phyloP scores from a whole-genome alignment of 2,888 invertebrate species.

The Choreutis nemorana region DNA sequence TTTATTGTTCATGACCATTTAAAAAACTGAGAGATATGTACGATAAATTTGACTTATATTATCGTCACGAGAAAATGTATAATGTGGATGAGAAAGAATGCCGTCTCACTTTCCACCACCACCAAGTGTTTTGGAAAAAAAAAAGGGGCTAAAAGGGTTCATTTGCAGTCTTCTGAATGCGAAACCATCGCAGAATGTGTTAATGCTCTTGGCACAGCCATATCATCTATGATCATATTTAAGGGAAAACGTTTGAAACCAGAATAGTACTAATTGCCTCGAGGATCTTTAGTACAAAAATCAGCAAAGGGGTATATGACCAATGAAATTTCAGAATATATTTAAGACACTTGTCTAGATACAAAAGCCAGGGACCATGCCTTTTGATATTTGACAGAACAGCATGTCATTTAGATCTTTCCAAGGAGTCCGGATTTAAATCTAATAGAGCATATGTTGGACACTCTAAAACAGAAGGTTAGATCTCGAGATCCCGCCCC shows the following conservation, averaged over 20 bases:
- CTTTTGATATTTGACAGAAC: slow-evolving; percentile 13
- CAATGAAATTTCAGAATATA: slow-evolving; percentile 10
- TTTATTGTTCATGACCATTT: too few relatives aligned
- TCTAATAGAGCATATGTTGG: too few relatives aligned
- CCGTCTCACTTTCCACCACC: slow-evolving; percentile 14
- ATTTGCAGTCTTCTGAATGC: slow-evolving; percentile 13
- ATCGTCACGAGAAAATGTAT: slow-evolving; percentile 13
- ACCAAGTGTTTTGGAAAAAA: slow-evolving; percentile 14
- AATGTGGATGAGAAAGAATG: slow-evolving; percentile 17
- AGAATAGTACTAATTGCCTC: too few relatives aligned
- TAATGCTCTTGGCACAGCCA: slow-evolving; percentile 9
- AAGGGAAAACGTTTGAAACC: slow-evolving; percentile 13
- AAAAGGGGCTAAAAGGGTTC: slow-evolving; percentile 15
- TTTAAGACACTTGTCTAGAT: slow-evolving; percentile 10
- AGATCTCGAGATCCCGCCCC: background rate
- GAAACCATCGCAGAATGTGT: slow-evolving; percentile 12
- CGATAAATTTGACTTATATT: slow-evolving; percentile 8
- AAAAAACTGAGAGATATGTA: slow-evolving; percentile 7
- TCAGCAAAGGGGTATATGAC: slow-evolving; percentile 12
- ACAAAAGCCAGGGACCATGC: slow-evolving; percentile 12
- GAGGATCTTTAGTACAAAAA: slow-evolving; percentile 12
- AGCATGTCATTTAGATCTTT: slow-evolving; percentile 11
- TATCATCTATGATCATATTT: slow-evolving; percentile 14
- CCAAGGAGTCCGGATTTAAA: slow-evolving; percentile 9
- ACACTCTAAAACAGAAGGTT: slow-evolving; percentile 4